Conservation (phyloP, 2,113 vertebrate genomes). For the Tretioscincus oriximinensis region DNA sequence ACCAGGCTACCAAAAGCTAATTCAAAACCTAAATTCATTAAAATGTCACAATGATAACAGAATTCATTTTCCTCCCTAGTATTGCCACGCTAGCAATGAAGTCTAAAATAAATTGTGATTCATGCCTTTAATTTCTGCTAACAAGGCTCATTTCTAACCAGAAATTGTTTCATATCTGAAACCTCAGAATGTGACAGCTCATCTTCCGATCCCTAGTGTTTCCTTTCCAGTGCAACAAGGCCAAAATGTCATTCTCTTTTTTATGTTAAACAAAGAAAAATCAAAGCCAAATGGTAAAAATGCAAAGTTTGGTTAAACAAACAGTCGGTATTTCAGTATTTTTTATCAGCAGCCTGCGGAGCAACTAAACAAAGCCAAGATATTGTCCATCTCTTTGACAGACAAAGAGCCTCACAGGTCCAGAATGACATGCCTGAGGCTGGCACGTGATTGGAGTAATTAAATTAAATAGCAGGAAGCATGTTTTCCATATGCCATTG, state of each 20-base stretch:
- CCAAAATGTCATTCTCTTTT: slow-evolving; percentile 70
- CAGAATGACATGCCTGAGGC: slow-evolving; percentile 81
- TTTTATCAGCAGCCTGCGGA: slow-evolving; percentile 73
- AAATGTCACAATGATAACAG: slow-evolving; percentile 43
- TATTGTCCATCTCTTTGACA: slow-evolving; percentile 83
- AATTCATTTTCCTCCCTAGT: slow-evolving; percentile 40
- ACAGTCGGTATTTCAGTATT: slow-evolving; percentile 72
- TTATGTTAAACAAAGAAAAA: slow-evolving; percentile 68
- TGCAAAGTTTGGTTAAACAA: slow-evolving; percentile 77
- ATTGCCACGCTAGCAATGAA: slow-evolving; percentile 51
- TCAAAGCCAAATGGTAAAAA: slow-evolving; percentile 79
- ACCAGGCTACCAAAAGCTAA: slow-evolving; percentile 21
- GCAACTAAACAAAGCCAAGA: slow-evolving; percentile 80
- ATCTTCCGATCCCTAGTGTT: slow-evolving; percentile 65
- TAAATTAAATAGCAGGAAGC: slow-evolving; percentile 92
- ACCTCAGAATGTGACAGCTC: slow-evolving; percentile 53
- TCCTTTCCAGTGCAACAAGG: slow-evolving; percentile 63
- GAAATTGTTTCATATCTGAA: slow-evolving; percentile 63
- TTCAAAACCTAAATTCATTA: slow-evolving; percentile 33
- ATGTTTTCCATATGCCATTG: slow-evolving; percentile 82
- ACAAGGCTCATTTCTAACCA: slow-evolving; percentile 62
- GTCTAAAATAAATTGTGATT: slow-evolving; percentile 57
- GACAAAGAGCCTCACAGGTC: slow-evolving; percentile 82
- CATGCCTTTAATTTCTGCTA: slow-evolving; percentile 60
- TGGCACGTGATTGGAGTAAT: slow-evolving; percentile 85